phyloP scores from a whole-genome alignment of 2,797 vertebrate species.

The Potorous gilbertii region DNA sequence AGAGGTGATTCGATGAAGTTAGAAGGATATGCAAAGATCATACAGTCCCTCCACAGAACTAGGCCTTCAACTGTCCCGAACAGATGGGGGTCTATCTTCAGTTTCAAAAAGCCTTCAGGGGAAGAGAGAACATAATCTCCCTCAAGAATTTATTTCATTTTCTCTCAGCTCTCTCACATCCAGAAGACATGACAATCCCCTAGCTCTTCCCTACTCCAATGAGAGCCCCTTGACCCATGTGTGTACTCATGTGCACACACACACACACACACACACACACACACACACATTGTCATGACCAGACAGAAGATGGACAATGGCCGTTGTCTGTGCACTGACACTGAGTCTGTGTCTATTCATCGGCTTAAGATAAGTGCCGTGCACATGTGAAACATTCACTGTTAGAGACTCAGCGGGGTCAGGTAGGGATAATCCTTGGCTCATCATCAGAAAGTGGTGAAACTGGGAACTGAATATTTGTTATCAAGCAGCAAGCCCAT shows the following conservation, averaged over 20 bases:
- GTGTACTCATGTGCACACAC: not conserved
- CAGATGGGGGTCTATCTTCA: not conserved
- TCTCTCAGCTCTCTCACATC: not conserved
- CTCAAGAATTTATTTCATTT: not conserved
- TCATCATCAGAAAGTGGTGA: slow-evolving; percentile 16
- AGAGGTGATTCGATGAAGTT: not conserved
- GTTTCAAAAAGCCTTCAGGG: not conserved
- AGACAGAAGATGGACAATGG: slow-evolving; percentile 26
- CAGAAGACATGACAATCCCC: not conserved
- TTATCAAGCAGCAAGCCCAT: slow-evolving; percentile 33
- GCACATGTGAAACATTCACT: slow-evolving; percentile 25
- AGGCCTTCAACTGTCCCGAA: slow-evolving; percentile 2
- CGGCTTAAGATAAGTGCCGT: slow-evolving; percentile 14
- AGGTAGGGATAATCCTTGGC: slow-evolving; percentile 58
- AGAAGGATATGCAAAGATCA: slow-evolving; percentile 8
- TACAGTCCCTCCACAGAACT: not conserved
- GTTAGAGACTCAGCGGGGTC: slow-evolving; percentile 40
- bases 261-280: not conserved
- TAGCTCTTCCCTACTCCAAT: slow-evolving; percentile 17
- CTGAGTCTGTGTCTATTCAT: slow-evolving; percentile 50
- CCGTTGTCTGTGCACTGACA: slow-evolving; percentile 33
- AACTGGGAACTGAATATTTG: slow-evolving; percentile 23
- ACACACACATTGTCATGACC: not conserved
- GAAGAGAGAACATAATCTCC: not conserved
- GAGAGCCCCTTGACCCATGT: slow-evolving; percentile 13